Evolutionary conservation across 1,140 invertebrate species (phyloP), one percentile per base, ranked within the genome.

Genomic region (Lethrus apterus): DNA sequence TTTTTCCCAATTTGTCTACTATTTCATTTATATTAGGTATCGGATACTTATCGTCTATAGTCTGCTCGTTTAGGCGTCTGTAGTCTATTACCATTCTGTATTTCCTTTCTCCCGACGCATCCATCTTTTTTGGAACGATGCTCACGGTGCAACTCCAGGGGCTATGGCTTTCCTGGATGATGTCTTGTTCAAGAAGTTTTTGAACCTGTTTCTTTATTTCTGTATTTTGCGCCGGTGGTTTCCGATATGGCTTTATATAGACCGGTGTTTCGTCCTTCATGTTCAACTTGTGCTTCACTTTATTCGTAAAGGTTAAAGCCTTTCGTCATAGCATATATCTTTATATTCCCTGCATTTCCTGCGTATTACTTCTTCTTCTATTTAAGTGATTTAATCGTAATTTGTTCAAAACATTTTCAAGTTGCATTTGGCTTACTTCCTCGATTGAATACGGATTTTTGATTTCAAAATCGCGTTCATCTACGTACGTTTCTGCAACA

Each of bases 21-120:
- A 64, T 59, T 7, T 71, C 63, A 14, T 64, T 60, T 9, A 76
- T 71, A n/a, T 67, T 60, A 2, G 72, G 76, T 9, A 80, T 54
- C 2, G 74, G 74, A 57, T 70, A 78, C 18, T 44, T 52, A 43
- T 65, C 61, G 5, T 42, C 51, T 5, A 62, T 56, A 1, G 57
- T 66, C 44, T 50, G 59, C 17, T 58, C 50, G 32, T 66, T 68
- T 9, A 68, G 30, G 48, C 60, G 62, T 18, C 59, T 48, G 38
- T 58, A 68, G 47, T 68, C 64, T 10, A 66, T 54, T 1, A 67
- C 64, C 14, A 68, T 41, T 14, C 64, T 18, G 41, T 56, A 54
- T 44, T 63, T 62, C 11, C 17, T 50, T 36, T 56, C 54, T 17
- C 55, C 58, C 2, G 15, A 45, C 2, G 54, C 24, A 35, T 53